phyloP scores from a whole-genome alignment of 2,113 vertebrate genomes.

The Morone chrysops region DNA sequence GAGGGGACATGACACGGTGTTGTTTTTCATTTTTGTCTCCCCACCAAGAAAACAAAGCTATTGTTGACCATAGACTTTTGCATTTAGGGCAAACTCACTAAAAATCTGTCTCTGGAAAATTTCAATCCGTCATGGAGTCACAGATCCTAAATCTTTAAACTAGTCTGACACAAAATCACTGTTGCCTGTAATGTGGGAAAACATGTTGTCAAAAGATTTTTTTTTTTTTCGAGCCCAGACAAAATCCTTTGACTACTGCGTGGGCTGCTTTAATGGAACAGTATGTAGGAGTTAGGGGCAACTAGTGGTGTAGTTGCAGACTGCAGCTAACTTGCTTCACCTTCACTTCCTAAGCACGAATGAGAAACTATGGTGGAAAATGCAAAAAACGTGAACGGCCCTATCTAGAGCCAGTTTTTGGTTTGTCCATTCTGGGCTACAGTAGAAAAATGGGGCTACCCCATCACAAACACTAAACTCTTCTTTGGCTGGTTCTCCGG shows the following conservation, averaged over 20 bases:
- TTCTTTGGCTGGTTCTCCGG: too few relatives aligned
- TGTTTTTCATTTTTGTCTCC: slow-evolving; percentile 8
- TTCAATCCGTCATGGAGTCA: slow-evolving; percentile 33
- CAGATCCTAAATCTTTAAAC: slow-evolving; percentile 20
- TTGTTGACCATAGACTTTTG: slow-evolving; percentile 24
- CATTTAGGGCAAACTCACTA: slow-evolving; percentile 7
- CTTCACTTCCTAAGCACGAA: too few relatives aligned
- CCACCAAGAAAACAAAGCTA: background rate
- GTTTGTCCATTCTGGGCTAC: too few relatives aligned
- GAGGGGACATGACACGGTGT: background rate
- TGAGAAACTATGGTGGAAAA: too few relatives aligned
- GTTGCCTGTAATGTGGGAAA: slow-evolving; percentile 13
- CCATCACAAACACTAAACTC: too few relatives aligned
- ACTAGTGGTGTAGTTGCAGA: too few relatives aligned
- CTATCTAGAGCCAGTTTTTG: too few relatives aligned
- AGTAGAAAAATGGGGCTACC: too few relatives aligned
- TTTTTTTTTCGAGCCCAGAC: background rate
- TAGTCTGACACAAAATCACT: slow-evolving; percentile 18
- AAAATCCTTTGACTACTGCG: background rate
- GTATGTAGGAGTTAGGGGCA: too few relatives aligned
- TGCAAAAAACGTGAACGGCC: too few relatives aligned
- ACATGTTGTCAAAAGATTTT: slow-evolving; percentile 4
- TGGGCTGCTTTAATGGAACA: too few relatives aligned
- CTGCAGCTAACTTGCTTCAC: too few relatives aligned
- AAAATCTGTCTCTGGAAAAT: slow-evolving; percentile 17